These are phyloP conservation scores for Globodera ellingtonae DNA, from an alignment of 1,140 invertebrate genomes.

Conservation along the genomic window DNA sequence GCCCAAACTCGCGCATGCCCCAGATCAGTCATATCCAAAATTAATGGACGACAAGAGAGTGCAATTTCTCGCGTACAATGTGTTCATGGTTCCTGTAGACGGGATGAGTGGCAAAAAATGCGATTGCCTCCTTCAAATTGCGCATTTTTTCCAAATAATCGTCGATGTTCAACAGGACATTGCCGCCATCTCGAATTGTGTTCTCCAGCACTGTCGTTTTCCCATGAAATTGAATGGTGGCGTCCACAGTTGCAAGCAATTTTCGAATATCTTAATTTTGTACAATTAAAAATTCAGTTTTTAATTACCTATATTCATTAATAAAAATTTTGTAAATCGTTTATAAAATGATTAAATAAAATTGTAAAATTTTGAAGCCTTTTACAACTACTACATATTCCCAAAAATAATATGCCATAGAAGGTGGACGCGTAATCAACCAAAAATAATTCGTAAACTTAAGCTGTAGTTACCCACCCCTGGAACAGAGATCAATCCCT, in stretches of 20 bases:
- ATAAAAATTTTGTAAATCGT: too few species aligned
- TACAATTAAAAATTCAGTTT: background rate
- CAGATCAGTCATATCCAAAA: background rate
- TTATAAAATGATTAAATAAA: too few species aligned
- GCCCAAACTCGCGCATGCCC: too few species aligned
- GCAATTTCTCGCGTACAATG: constrained; percentile 47
- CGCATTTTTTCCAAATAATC: constrained; percentile 64
- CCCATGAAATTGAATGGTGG: constrained; percentile 65
- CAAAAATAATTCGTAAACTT: too few species aligned
- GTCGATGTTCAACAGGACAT: constrained; percentile 47
- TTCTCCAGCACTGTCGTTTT: constrained; percentile 60
- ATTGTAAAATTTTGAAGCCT: too few species aligned
- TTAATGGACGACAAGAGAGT: background rate
- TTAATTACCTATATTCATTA: too few species aligned
- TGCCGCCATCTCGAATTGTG: constrained; percentile 46
- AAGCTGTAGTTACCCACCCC: too few species aligned
- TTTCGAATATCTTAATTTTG: constrained; percentile 61
- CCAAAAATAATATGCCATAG: too few species aligned
- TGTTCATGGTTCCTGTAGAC: constrained; percentile 59
- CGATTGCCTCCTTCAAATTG: constrained; percentile 58
- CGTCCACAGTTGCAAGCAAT: constrained; percentile 61
- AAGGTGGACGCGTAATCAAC: too few species aligned
- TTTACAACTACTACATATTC: too few species aligned
- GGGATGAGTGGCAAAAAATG: constrained; percentile 58
- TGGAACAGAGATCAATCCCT: too few species aligned